These are phyloP conservation scores for Gymnosoma rotundatum DNA, from an alignment of 2,888 invertebrate genomes.

Conservation along the genomic window DNA sequence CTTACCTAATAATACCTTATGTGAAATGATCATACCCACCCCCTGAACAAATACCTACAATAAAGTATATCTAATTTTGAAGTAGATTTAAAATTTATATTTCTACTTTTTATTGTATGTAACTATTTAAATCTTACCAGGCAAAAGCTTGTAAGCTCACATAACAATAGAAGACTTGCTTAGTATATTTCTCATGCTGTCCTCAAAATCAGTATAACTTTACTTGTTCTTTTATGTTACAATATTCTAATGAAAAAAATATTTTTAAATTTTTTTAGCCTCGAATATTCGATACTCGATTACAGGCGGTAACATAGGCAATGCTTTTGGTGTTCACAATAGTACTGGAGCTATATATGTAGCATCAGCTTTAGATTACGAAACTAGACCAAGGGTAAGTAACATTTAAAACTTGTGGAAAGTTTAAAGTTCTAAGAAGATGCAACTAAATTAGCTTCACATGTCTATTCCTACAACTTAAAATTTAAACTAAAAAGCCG, in stretches of 20 bases:
- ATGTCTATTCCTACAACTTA: not conserved
- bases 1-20: no score
- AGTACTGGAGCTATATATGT: slow-evolving; percentile 99
- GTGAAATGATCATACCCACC: no score
- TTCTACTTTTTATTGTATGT: no score
- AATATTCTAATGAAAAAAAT: not conserved
- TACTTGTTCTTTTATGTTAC: no score
- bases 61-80: no score
- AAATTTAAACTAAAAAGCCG: not conserved
- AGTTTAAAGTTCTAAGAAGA: not conserved
- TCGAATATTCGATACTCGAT: slow-evolving; percentile 99
- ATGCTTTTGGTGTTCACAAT: slow-evolving; percentile 98
- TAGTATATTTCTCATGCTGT: no score
- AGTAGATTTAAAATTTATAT: no score
- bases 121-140: no score
- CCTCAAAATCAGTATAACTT: no score
- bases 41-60: no score
- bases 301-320: slow-evolving; percentile 98
- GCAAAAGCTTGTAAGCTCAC: no score
- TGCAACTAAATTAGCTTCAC: not conserved
- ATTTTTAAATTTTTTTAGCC: slow-evolving; percentile 84
- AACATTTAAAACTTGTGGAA: not conserved
- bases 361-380: slow-evolving; percentile 97
- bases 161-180: no score
- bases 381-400: slow-evolving; percentile 96